Evolutionary conservation across 2,113 vertebrate genomes (phyloP).

Genomic region (Perca fluviatilis): DNA sequence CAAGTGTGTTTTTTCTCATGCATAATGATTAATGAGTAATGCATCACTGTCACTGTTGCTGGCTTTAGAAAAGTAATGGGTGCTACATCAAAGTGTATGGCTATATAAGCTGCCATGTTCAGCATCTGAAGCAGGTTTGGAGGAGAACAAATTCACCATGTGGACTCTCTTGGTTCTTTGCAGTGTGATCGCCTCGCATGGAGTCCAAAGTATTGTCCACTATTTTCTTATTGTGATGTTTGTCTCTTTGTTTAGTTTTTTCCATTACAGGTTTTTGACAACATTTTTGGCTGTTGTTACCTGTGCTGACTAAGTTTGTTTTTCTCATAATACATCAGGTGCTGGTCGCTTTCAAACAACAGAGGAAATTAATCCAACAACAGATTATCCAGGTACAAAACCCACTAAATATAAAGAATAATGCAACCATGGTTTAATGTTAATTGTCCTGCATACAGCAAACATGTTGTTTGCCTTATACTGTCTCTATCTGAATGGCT

Average conservation of each 20-base stretch:
- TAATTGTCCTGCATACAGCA: not conserved
- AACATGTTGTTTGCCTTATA: not conserved
- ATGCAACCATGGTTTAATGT: not conserved
- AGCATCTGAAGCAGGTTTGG: conserved; percentile 34
- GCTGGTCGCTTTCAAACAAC: not conserved
- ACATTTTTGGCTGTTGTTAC: not conserved
- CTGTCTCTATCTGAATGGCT: not conserved
- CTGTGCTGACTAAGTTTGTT: not conserved
- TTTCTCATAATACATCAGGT: conserved; percentile 33
- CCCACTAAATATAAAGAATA: not conserved
- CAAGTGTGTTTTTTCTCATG: conserved; percentile 75
- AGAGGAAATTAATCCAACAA: rapidly evolving
- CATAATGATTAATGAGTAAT: conserved; percentile 8
- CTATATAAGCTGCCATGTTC: conserved; percentile 60
- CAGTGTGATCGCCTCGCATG: conserved; percentile 31
- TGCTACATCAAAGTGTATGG: conserved; percentile 3
- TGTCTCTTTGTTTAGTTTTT: not conserved
- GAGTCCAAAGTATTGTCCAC: conserved; percentile 59
- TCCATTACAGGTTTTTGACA: not conserved
- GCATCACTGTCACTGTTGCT: not conserved
- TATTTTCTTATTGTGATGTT: not conserved
- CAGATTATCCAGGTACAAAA: not conserved
- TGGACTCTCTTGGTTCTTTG: conserved; percentile 65
- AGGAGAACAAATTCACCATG: conserved; percentile 53
- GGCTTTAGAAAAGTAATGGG: conserved; percentile 35